These are phyloP conservation scores for Sebastes trivittatus DNA, from an alignment of 2,797 vertebrate species.

Conservation along the genomic window DNA sequence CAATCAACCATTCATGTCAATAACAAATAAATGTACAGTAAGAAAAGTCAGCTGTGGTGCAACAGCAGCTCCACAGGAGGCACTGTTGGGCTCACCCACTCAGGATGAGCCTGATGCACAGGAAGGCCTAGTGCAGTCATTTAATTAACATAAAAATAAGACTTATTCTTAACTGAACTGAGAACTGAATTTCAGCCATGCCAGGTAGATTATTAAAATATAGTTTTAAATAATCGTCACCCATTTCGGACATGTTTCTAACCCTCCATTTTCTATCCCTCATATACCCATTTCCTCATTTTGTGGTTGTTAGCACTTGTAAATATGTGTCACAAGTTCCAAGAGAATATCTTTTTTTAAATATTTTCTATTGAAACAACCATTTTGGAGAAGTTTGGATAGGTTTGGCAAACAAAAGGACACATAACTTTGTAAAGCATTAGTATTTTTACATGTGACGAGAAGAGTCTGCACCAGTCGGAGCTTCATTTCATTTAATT, in stretches of 20 bases:
- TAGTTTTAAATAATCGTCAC: too few species aligned
- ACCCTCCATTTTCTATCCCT: too few species aligned
- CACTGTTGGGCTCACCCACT: background rate
- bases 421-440: background rate
- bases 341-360: background rate
- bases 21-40: background rate
- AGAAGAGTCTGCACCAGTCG: rapidly evolving
- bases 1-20: background rate
- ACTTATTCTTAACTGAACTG: background rate
- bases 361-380: too few species aligned
- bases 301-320: too few species aligned
- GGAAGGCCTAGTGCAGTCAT: background rate
- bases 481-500: background rate
- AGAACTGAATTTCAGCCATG: background rate
- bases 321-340: too few species aligned
- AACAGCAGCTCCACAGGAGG: background rate
- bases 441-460: background rate
- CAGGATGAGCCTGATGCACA: background rate
- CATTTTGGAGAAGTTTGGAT: too few species aligned
- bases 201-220: background rate
- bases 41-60: background rate
- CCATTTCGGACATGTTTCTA: background rate
- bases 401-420: too few species aligned
- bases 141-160: background rate
- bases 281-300: too few species aligned